Evolutionary conservation across 64 coral and sea anemone genomes (phyloP), one percentile per base, ranked within the genome.

Genomic region (Actinia tenebrosa): DNA sequence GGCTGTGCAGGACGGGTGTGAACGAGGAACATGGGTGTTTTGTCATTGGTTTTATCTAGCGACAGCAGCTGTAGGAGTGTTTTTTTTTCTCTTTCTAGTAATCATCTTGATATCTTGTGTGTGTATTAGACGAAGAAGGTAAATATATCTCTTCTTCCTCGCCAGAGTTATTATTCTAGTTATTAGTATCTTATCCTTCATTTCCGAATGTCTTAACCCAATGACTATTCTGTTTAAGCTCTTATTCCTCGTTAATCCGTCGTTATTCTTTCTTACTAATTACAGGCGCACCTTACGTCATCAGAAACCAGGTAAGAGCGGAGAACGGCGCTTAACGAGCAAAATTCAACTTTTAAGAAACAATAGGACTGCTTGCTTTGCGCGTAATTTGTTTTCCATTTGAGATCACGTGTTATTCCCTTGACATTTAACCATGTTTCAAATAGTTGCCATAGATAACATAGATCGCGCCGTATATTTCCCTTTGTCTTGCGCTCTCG

Each of bases 91-190:
- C 7, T 0, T 14, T 45, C 3, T 79, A 18, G 7, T 26, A 10
- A 79, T 79, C 0, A 46, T 46, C 15, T 42, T 79, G 44, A 46
- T 79, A 18, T 79, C 77, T 7, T 79, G 20, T 79, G 77, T 37
- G 27, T 79, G 77, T 79, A 53, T 72, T 26, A 72, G n/a, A 72
- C 23, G 69, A 42, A 72, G 26, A 72, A 66, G 63, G 63, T 66
- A n/a, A 66, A n/a, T 3, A 5, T 3, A 8, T n/a, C 6, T 20
- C 18, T 66, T 66, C 18, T 23, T 66, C 47, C 47, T 50, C 47
- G 47, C 30, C 30, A 37, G 30, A 37, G 0, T n/a, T n/a, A n/a
- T n/a, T n/a, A n/a, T 63, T 16, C 17, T 20, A 4, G 19, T 18
- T 55, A 55, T 11, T 55, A 55, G 0, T 55, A 37, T 37, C 30